Conservation (phyloP, 2,888 invertebrate species). For the Dryococelus australis region DNA sequence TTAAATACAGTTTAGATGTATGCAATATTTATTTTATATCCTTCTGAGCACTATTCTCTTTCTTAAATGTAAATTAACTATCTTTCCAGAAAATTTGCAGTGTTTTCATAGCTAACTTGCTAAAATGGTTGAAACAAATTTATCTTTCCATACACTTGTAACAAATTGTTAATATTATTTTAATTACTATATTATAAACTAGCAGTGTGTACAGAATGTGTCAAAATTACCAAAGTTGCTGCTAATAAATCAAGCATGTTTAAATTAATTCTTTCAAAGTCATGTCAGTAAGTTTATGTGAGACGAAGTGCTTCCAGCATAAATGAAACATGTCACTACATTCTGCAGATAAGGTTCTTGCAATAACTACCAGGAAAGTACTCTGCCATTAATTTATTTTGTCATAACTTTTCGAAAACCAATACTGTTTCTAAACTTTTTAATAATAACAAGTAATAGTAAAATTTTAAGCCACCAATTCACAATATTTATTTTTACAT, state of each 20-base stretch:
- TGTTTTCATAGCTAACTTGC: neutral
- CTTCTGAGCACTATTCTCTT: neutral
- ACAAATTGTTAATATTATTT: neutral
- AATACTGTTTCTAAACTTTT: too few species aligned
- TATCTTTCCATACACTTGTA: neutral
- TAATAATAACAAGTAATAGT: too few species aligned
- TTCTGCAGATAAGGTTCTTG: too few species aligned
- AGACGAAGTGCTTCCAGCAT: too few species aligned
- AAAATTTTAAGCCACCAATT: too few species aligned
- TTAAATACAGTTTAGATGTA: neutral
- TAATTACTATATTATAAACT: neutral
- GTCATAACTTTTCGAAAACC: too few species aligned
- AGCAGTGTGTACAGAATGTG: neutral
- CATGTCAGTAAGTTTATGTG: neutral
- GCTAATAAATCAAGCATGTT: neutral
- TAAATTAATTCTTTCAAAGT: neutral
- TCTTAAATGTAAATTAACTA: neutral
- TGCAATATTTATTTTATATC: neutral
- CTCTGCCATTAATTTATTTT: too few species aligned
- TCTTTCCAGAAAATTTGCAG: neutral
- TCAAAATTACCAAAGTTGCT: conserved; percentile 2
- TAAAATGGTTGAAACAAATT: neutral
- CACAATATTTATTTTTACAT: too few species aligned
- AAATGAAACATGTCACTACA: too few species aligned
- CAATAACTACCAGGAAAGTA: too few species aligned